Evolutionary conservation across 1,140 invertebrate genomes (phyloP), one percentile per base, ranked within the genome.

Genomic region (Drosophila persimilis): DNA sequence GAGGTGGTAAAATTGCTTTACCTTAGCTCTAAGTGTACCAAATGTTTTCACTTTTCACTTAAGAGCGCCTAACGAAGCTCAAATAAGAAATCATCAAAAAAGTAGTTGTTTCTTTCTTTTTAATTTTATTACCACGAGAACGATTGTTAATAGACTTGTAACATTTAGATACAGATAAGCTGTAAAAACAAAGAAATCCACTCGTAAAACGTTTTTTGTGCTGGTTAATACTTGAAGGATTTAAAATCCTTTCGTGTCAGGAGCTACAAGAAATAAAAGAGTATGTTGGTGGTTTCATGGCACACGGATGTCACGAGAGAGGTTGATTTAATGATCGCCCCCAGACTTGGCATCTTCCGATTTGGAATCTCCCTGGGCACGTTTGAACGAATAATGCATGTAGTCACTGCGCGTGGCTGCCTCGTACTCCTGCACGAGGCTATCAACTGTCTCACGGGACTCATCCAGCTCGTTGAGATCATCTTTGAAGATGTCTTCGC

Each of bases 371-470:
- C 3, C 24, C 7, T 46, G 7, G n/a, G 31, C 3, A 9, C 67
- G 60, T 26, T 80, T 90, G 1, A 80, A 83, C 7, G 90, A 89
- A 92, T 93, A 94, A 59, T 94, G 92, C 45, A 98, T 93, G 91
- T 99, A 99, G 92, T 98, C 97, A 4, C 95, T 93, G 64, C 94
- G 95, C 4, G 98, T 98, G 1, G 98, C 98, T 13, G 98, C 98
- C 78, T 96, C 94, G 92, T 99, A 99, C 92, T 99, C 98, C 90
- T 98, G 97, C 3, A 99, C 96, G 2, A 99, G 93, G 90, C 97
- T 95, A 91, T 99, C 96, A 0, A 99, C 96, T 9, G 97, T 96
- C 88, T 96, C 95, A 57, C 97, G 92, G 1, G 98, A 98, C 70
- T 95, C 94, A 92, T 99, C 98, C 79, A 99, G 93, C 91, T 99